Base-by-base conservation (phyloP, 1,140 invertebrate species). In the Geopemphigus sp. region DNA sequence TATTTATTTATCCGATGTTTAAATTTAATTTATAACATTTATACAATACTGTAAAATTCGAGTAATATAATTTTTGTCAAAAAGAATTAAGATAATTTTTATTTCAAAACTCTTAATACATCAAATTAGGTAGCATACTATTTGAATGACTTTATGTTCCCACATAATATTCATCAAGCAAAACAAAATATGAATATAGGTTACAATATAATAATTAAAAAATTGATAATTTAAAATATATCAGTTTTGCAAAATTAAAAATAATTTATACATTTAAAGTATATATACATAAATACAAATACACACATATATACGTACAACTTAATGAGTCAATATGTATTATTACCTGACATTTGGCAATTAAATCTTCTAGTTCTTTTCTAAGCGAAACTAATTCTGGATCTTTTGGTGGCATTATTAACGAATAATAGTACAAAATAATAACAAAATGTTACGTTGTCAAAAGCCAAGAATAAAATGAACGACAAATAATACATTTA, bases 281-380 rank as follows among this genome's bases (percentile, higher is more conserved):
- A n/a, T n/a, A n/a, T n/a, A 6, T 66, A 45, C 8, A 3, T 45
- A 22, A 45, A 66, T 4, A 61, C 26, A 22, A 66, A 45, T 12
- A 47, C n/a, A 66, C n/a, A 64, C 17, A 64, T 39, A 64, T 66
- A 17, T 15, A 63, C n/a, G 19, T 45, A 70, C 24, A 70, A n/a
- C 19, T 54, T 54, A 54, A 54, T 2, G n/a, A 70, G 6, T 70
- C 8, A 53, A 53, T 19, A 53, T 11, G 8, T 50, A 1, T 29
- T 72, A 82, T 83, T 85, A 92, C 91, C 88, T 92, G 88, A 83
- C 92, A 89, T 84, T 92, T 90, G 82, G 89, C 88, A 82, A 92
- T 90, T 72, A 93, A 85, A 82, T 91, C 91, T 54, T 92, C 92
- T 10, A 95, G 85, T 85, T 95, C 93, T 83, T 93, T 91, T 83